Evolutionary conservation across 2,113 vertebrate genomes (phyloP), one percentile per base, ranked within the genome.

Genomic region (Brevimyrus niger): DNA sequence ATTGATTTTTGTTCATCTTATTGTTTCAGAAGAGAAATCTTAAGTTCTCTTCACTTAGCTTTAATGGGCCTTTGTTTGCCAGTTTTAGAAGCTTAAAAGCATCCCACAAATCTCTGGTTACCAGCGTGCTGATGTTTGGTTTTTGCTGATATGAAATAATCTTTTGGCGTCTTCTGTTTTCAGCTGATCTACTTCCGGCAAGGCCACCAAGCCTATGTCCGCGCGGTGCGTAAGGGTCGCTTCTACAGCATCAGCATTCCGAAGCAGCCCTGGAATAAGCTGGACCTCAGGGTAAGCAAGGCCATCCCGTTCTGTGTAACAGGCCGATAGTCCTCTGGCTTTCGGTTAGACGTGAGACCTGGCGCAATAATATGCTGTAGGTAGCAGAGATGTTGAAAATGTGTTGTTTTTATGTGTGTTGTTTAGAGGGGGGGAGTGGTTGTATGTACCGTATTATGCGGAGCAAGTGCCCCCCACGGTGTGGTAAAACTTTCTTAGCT

Each of bases 181-280:
- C 92, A 99, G 98, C 96, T 98, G 83, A 97, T 99, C 69, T 99
- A 99, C 95, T 99, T 99, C 90, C 96, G 97, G 89, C 98, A 99
- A 95, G 98, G 98, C 87, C 98, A 99, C 88, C 98, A 99, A 96
- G 98, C 98, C 76, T 99, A 99, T 10, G 97, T 98, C n/a, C 95
- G 98, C 51, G 98, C 98, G 9, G 97, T 99, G 76, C 97, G 97
- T 90, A 98, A 97, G 92, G 97, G 97, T 91, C 99, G 98, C 94
- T 97, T 96, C 91, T 99, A 99, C 93, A 97, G 95, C 88, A 95
- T 99, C 94, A 99, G 98, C 95, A 96, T 97, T 92, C 97, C 99
- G 93, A 99, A 99, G 92, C 98, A 99, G 93, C 98, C 98, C 17
- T 99, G 98, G 98, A 99, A 99, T 95, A 98, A 97, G 96, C 97